phyloP scores from a whole-genome alignment of 2,888 invertebrate genomes.

The Aproaerema taeniolella region DNA sequence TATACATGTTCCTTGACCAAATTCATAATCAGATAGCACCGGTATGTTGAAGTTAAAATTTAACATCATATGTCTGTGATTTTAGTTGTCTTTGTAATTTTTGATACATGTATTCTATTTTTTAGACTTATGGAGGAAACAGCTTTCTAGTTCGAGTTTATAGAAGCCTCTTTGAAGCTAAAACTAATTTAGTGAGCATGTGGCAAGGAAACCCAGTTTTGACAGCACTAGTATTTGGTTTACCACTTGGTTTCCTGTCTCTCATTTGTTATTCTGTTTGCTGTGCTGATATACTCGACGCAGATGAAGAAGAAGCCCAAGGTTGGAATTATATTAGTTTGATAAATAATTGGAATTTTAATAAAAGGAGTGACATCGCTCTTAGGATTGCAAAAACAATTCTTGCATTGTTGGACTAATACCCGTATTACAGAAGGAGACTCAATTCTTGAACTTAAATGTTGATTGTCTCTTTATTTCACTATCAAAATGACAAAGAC shows the following conservation, averaged over 20 bases:
- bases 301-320: constrained; percentile 84
- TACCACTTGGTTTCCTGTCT: constrained; percentile 94
- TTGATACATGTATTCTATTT: constrained; percentile 22
- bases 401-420: no score
- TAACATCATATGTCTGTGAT: background rate
- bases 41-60: constrained; percentile 70
- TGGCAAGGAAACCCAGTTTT: constrained; percentile 96
- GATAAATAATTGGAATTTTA: no score
- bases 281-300: constrained; percentile 96
- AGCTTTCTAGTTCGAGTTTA: constrained; percentile 85
- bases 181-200: constrained; percentile 87
- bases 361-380: no score
- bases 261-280: constrained; percentile 97
- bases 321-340: constrained; percentile 47
- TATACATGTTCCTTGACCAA: constrained; percentile 85
- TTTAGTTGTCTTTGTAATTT: no score
- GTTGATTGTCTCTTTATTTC: no score
- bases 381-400: no score
- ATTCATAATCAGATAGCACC: constrained; percentile 87
- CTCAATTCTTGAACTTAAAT: no score
- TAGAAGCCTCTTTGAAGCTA: constrained; percentile 90
- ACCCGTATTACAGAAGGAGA: no score
- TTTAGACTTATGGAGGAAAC: constrained; percentile 90
- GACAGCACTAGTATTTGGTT: constrained; percentile 94
- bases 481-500: no score